Base-by-base conservation (phyloP, 2,888 invertebrate species). In the Philereme vetulata region DNA sequence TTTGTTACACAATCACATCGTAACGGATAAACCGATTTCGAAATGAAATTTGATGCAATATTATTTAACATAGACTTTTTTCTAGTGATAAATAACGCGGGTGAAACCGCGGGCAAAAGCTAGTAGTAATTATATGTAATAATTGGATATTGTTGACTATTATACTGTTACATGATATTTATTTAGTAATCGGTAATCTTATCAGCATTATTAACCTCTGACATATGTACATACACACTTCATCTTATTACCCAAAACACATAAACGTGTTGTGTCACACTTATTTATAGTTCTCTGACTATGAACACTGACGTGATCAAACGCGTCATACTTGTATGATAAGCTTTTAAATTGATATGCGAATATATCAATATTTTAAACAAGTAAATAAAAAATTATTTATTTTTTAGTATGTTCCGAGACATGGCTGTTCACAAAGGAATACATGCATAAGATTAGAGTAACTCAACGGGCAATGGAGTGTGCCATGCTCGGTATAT, bases 261-360 rank as follows among this genome's bases (percentile, higher is more conserved):
- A 38, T 44, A 56, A 43, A 3, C 34, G 44, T 42, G 7, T 55
- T 58, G 44, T 58, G 51, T 62, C 58, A 62, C 49, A 38, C 48
- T 36, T 62, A 62, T 62, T 62, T 62, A 45, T 51, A 51, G 55
- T 47, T 46, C 33, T 42, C 48, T 56, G 45, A 49, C 47, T 2
- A 3, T 56, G 51, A 47, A 60, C n/a, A 43, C 52, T 62, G 53
- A 57, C 53, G 57, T 40, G 21, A 43, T 11, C 51, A 43, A 36
- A 11, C 43, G 48, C 62, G 51, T 58, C 62, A 62, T 51, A 62
- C 40, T 7, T 9, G 11, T 49, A 10, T 34, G 40, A 43, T 21
- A 10, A 40, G 43, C 10, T 51, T 42, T 34, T 45, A 33, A 48
- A 55, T 50, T 42, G 36, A 56, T 21, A 6, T 44, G 21, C 21